Base-by-base conservation (phyloP, 2,113 vertebrate genomes). In the Spizaetus ornatus region DNA sequence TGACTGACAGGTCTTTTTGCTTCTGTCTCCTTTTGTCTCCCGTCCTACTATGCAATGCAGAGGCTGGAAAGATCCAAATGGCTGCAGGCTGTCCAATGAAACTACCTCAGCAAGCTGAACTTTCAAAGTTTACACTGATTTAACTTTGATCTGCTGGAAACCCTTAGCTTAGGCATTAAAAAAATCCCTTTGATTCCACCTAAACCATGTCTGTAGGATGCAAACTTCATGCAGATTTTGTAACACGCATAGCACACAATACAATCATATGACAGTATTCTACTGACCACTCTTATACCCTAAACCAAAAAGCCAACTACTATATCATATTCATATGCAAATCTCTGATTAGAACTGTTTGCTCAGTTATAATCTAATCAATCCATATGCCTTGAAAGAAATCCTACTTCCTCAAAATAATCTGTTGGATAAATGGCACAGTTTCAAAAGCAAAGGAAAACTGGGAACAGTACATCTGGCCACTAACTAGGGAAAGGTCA, bases 11-110 rank as follows among this genome's bases (percentile, higher is more conserved):
- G 11, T 50, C 31, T 61, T 81, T 70, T 38, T 55, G 21, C 48
- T 74, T 79, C 7, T 22, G 25, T 15, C n/a, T 83, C 40, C 42
- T 74, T 79, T 6, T 16, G 25, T 20, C n/a, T 83, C 40, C 31
- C 1, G 0, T 42, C 52, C 36, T 26, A 25, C 23, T 25, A 36
- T 11, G 20, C 18, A 38, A n/a, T 9, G 16, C 4, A 36, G 32
- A 74, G 20, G 29, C 23, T 50, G 16, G 16, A 67, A 69, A 22
- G 26, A 69, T n/a, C 5, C 17, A 79, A 69, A 45, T 6, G 9
- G 34, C 40, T 58, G 21, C 43, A 53, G 43, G 21, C 10, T 62
- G 32, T 43, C n/a, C 56, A 45, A 71, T 6, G 14, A 84, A 93
- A 36, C 32, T 25, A 45, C 22, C 34, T 56, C 69, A 59, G 53